Percentiles rank a stretch among this genome's conserved stretches.
phyloP scores from a whole-genome alignment of 1,140 invertebrate species.

The Procambarus virginalis region DNA sequence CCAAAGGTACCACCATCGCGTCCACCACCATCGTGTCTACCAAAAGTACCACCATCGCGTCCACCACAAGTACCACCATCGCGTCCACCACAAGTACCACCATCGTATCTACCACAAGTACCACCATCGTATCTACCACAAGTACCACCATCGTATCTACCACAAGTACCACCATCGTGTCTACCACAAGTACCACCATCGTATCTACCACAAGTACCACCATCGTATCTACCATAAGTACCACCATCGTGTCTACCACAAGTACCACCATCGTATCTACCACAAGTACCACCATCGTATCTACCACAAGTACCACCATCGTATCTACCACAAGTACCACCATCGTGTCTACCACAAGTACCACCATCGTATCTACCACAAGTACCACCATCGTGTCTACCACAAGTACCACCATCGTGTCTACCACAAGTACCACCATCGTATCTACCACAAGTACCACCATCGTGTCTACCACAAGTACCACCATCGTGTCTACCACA shows the following conservation, averaged over 20 bases:
- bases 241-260: neutral
- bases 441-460: too few relatives aligned
- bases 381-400: neutral
- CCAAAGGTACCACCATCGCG: too few relatives aligned
- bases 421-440: too few relatives aligned
- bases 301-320: neutral
- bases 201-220: neutral
- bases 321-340: neutral
- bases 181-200: neutral
- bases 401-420: neutral
- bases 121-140: neutral
- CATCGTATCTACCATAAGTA: neutral
- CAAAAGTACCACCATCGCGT: too few relatives aligned
- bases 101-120: neutral
- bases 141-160: neutral
- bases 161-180: neutral
- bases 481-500: too few relatives aligned
- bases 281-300: neutral
- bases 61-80: neutral
- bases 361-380: neutral
- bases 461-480: too few relatives aligned
- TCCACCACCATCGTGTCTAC: neutral
- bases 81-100: neutral
- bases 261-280: neutral
- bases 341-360: neutral